Evolutionary conservation across 2,113 vertebrate genomes (phyloP), one percentile per base, ranked within the genome.

Genomic region (Siniperca knerii): DNA sequence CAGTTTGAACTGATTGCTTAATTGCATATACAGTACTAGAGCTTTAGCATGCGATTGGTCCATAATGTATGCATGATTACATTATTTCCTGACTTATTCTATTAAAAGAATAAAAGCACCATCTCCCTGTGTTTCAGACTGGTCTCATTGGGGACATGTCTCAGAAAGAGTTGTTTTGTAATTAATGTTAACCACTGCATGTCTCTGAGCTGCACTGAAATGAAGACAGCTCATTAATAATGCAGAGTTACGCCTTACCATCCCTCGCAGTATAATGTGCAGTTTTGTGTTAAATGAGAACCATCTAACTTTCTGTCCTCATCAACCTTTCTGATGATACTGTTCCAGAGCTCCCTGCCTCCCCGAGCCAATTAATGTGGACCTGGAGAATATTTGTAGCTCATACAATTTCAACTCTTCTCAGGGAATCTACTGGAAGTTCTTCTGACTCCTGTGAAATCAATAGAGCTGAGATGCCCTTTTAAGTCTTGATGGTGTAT

Each of bases 321-420:
- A 83, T 95, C 95, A 95, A 92, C 93, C 93, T 94, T 94, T 94
- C 91, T 86, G 92, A 93, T 89, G 90, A 86, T 87, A 79, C 86
- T 86, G 82, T 93, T 93, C 89, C 90, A 83, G 75, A 72, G 88
- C 73, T 92, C 83, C 87, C 89, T 90, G 85, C 87, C 91, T 91
- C 92, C 92, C 85, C 7, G 64, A 94, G 95, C 95, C 94, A 96
- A 96, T 96, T 96, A 96, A 95, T 89, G 91, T 75, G 89, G 90
- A 93, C 90, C 84, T 66, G 78, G 84, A 93, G 87, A 91, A 94
- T 93, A 94, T 92, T 93, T 89, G 86, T 76, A 76, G 80, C 90
- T 94, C 79, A 58, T 79, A 85, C 79, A 88, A 89, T 93, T 90
- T 91, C 86, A 92, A 79, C 86, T 89, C 85, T 87, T 92, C 90